Percentiles rank a stretch among this genome's conserved stretches.
Evolutionary conservation across 2,888 invertebrate species (phyloP).

Genomic region (Linnaemya tessellans): DNA sequence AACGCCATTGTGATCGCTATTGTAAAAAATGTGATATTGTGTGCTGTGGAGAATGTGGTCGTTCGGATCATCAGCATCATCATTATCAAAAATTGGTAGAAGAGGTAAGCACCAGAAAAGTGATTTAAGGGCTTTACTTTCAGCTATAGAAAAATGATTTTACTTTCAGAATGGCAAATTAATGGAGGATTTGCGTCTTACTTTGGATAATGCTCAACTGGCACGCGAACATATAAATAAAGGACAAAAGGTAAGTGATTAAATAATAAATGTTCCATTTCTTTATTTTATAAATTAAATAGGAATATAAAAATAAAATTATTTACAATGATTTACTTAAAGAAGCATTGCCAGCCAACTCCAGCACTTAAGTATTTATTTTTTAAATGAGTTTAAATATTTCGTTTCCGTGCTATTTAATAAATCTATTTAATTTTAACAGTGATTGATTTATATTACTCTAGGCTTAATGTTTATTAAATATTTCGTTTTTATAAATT

Average conservation of each 20-base stretch:
- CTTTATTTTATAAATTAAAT: slow-evolving; percentile 54
- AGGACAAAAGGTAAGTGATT: slow-evolving; percentile 77
- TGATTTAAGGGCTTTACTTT: not conserved
- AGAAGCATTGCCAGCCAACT: slow-evolving; percentile 3
- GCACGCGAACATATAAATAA: slow-evolving; percentile 75
- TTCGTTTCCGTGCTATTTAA: not conserved
- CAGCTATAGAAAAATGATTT: not conserved
- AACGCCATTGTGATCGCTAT: slow-evolving; percentile 71
- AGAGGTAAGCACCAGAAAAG: slow-evolving; percentile 73
- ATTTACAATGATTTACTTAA: slow-evolving; percentile 51
- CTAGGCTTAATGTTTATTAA: not conserved
- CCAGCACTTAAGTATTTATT: not conserved
- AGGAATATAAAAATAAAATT: slow-evolving; percentile 55
- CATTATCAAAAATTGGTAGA: slow-evolving; percentile 58
- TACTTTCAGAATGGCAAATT: slow-evolving; percentile 74
- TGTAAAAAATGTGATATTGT: slow-evolving; percentile 75
- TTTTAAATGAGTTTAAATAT: not conserved
- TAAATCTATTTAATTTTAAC: slow-evolving; percentile 2
- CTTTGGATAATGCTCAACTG: slow-evolving; percentile 75
- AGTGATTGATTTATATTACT: not conserved
- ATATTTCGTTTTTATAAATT: slow-evolving; percentile 36
- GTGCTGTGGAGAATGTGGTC: slow-evolving; percentile 75
- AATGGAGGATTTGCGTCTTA: slow-evolving; percentile 72
- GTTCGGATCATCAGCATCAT: slow-evolving; percentile 75
- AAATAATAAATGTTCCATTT: slow-evolving; percentile 4